Conservation (phyloP, 2,888 invertebrate genomes). For the Drosophila anomalata region DNA sequence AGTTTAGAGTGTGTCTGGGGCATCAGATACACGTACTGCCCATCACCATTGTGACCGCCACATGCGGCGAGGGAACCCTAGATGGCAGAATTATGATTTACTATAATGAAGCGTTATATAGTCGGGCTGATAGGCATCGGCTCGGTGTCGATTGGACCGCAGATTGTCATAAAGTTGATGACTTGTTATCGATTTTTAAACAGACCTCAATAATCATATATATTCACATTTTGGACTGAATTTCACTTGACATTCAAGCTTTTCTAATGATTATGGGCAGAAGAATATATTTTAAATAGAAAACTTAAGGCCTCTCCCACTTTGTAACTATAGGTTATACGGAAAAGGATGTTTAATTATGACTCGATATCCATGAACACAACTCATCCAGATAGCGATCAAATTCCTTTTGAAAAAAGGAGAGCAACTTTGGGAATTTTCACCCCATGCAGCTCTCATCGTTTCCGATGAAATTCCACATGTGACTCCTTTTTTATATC, state of each 20-base stretch:
- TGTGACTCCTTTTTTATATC: constrained; percentile 25
- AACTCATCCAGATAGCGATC: constrained; percentile 20
- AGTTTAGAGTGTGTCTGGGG: constrained; percentile 72
- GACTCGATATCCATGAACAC: not conserved
- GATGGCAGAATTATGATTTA: constrained; percentile 71
- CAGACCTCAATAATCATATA: constrained; percentile 64
- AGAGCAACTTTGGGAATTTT: constrained; percentile 32
- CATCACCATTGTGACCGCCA: constrained; percentile 36
- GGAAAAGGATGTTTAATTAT: not conserved
- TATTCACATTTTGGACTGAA: not conserved
- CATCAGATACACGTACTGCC: constrained; percentile 19
- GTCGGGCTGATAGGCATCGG: constrained; percentile 71
- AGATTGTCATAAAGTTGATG: constrained; percentile 69
- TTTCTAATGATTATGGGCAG: constrained; percentile 10
- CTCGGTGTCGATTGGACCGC: constrained; percentile 43
- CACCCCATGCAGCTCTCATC: constrained; percentile 18
- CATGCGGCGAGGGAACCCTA: constrained; percentile 61
- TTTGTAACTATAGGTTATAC: not conserved
- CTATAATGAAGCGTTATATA: constrained; percentile 76
- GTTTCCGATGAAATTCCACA: constrained; percentile 41
- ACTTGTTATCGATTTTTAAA: constrained; percentile 80
- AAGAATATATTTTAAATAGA: not conserved
- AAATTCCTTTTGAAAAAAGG: constrained; percentile 35
- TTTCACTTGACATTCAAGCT: not conserved
- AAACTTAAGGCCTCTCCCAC: not conserved